Percentiles rank a stretch among this genome's conserved stretches.
Evolutionary conservation across 1,140 invertebrate species (phyloP).

Genomic region (Scylla paramamosain): DNA sequence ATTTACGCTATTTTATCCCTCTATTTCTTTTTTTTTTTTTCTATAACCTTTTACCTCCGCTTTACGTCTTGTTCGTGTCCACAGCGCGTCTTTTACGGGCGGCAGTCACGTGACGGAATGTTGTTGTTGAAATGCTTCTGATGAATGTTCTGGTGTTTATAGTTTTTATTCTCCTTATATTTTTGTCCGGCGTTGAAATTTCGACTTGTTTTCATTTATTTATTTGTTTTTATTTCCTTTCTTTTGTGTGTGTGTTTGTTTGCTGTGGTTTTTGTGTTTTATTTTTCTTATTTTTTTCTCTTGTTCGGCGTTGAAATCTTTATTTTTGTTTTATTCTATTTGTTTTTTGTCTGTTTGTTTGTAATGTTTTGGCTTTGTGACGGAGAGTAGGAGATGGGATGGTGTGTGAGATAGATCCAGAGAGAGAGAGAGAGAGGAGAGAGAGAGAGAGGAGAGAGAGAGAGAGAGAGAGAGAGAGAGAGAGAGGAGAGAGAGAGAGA

Average conservation of each 20-base stretch:
- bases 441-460: too few species aligned
- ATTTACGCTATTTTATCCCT: too few species aligned
- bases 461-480: too few species aligned
- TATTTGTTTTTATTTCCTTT: not conserved
- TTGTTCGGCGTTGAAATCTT: too few species aligned
- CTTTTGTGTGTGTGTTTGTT: not conserved
- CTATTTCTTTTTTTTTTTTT: not conserved
- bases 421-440: too few species aligned
- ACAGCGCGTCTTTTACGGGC: not conserved
- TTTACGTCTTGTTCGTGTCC: not conserved
- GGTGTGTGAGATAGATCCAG: too few species aligned
- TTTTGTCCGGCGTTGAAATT: not conserved
- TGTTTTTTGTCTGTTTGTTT: too few species aligned
- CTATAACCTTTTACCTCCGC: not conserved
- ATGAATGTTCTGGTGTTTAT: not conserved
- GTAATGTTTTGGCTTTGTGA: too few species aligned
- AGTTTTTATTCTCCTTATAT: not conserved
- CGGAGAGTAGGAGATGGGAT: too few species aligned
- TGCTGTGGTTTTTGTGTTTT: too few species aligned
- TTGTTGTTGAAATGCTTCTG: not conserved
- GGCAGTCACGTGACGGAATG: not conserved
- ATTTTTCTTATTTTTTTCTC: too few species aligned
- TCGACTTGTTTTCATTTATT: not conserved
- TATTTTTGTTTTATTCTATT: too few species aligned
- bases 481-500: not conserved